These are phyloP conservation scores for human DNA, from an alignment of 2,113 vertebrate genomes.

Conservation along the genomic window GRCh38 chr5:163219501-163220000, in stretches of 20 bases:
- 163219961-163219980: not conserved
- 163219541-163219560: conserved; percentile 52
- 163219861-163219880: conserved; percentile 1
- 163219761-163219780: not conserved
- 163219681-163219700: not conserved
- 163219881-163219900: not conserved
- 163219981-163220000: not conserved
- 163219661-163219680: not conserved
- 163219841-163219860: not conserved
- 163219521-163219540: conserved; percentile 46
- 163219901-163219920: not conserved
- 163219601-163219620: conserved; percentile 34
- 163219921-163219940: not conserved
- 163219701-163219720: not conserved
- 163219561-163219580: conserved; percentile 55
- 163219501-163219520: not conserved
- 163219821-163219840: not conserved
- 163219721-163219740: not conserved
- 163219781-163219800: not conserved
- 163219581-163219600: conserved; percentile 36
- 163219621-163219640: not conserved
- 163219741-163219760: not conserved
- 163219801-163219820: not conserved
- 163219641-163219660: not conserved
- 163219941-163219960: not conserved